Base-by-base conservation (phyloP, 1,140 invertebrate genomes). In the Globodera rostochiensis region DNA sequence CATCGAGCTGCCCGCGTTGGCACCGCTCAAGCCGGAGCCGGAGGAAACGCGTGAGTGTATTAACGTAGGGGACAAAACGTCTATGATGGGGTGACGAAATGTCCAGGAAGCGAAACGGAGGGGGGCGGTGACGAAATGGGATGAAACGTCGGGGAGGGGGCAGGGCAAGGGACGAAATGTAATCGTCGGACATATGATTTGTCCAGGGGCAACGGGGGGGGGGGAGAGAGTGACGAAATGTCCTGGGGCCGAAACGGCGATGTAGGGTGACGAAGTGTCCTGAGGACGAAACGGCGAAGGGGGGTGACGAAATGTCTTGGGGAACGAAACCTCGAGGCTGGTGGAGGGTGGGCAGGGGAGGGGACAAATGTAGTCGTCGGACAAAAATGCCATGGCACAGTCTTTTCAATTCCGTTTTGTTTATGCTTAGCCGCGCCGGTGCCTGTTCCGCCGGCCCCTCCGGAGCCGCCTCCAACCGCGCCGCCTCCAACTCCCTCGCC, bases 371-470 rank as follows among this genome's bases (percentile, higher is more conserved):
- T 36, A 36, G 36, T 36, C 36, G 36, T 36, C 36, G 36, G 36
- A 36, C 36, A 36, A 36, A 25, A 36, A 36, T 36, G 36, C 36
- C 36, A 36, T 36, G 36, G 1, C 36, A 36, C 36, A 25, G 36
- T 3, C 36, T n/a, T 50, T 6, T 19, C 73, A 73, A 53, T 21
- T 11, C 50, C 46, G 3, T n/a, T 70, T 8, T 19, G 25, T 57
- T 36, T 67, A 15, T 67, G 74, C n/a, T 64, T 8, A 47, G 73
- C 46, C 45, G 64, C 57, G 49, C 57, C 21, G 21, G 60, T 77
- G 46, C 80, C 80, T 9, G 4, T 76, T 13, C 73, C 80, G 49
- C 80, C 73, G n/a, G 64, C 45, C n/a, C 60, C 80, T 21, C 45
- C 25, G 15, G n/a, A 66, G 45, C 50, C 36, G 64, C 74, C 80